A percentile compares a stretch with the other conserved stretches of the same genome.
Evolutionary conservation across 2,888 invertebrate genomes (phyloP).

Genomic region (Eupithecia subumbrata): DNA sequence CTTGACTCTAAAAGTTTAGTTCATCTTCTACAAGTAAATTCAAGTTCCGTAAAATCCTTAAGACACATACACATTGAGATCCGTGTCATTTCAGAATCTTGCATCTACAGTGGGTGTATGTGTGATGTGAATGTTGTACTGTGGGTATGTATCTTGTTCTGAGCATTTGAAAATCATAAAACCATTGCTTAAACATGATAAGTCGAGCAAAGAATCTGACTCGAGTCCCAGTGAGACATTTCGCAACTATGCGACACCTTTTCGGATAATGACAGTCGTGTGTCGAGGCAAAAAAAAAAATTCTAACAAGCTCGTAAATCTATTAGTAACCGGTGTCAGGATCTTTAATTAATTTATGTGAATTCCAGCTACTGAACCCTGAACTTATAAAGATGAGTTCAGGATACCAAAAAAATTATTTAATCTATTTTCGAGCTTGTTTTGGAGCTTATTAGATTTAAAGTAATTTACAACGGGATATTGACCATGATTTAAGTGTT

Average conservation of each 20-base stretch:
- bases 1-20: no score
- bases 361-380: conserved; percentile 67
- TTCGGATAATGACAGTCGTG: conserved; percentile 70
- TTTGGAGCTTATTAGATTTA: neutral
- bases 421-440: neutral
- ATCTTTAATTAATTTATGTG: conserved; percentile 75
- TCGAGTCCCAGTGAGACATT: neutral
- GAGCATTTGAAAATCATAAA: neutral
- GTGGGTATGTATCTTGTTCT: no score
- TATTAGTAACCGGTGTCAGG: conserved; percentile 64
- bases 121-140: no score
- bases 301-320: conserved; percentile 70
- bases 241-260: conserved; percentile 40
- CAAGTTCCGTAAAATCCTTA: neutral
- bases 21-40: neutral
- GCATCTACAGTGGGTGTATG: neutral
- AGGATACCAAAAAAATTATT: neutral
- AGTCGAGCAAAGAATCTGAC: neutral
- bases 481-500: no score
- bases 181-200: neutral
- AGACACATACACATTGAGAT: neutral
- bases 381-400: conserved; percentile 39
- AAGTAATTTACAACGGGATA: no score
- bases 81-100: neutral
- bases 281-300: conserved; percentile 73